These are phyloP conservation scores for Sebastes cheni DNA, from an alignment of 2,797 vertebrate species.

Conservation along the genomic window DNA sequence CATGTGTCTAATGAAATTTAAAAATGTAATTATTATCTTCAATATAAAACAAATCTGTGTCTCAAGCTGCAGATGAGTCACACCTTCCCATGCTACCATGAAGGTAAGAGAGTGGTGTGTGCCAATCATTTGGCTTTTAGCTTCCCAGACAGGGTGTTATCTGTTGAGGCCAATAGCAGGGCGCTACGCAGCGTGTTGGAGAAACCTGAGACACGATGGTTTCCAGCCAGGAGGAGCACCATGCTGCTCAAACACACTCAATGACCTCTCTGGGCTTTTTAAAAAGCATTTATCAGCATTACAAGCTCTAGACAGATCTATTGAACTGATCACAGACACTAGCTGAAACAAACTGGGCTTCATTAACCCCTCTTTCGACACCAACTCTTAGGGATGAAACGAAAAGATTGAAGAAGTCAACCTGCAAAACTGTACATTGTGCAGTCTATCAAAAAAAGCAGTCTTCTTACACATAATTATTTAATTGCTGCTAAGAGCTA, in stretches of 20 bases:
- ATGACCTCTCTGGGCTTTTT: conserved; percentile 15
- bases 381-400: neutral
- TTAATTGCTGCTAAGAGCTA: neutral
- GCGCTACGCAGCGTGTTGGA: conserved; percentile 14
- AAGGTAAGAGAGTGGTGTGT: neutral
- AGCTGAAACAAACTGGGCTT: neutral
- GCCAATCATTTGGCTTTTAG: conserved; percentile 13
- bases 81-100: neutral
- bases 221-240: conserved; percentile 32
- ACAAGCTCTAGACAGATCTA: neutral
- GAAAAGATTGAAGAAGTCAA: no score
- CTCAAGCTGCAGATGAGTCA: neutral
- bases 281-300: neutral
- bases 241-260: conserved; percentile 13
- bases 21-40: neutral
- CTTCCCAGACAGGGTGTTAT: conserved; percentile 25
- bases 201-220: conserved; percentile 48
- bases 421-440: neutral
- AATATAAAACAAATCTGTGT: neutral
- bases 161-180: conserved; percentile 26
- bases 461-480: neutral
- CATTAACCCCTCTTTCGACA: neutral
- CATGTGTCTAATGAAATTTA: neutral
- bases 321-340: neutral
- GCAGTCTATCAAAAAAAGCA: neutral